Evolutionary conservation across 2,888 invertebrate genomes (phyloP).

Genomic region (Drosophila imparisetae): DNA sequence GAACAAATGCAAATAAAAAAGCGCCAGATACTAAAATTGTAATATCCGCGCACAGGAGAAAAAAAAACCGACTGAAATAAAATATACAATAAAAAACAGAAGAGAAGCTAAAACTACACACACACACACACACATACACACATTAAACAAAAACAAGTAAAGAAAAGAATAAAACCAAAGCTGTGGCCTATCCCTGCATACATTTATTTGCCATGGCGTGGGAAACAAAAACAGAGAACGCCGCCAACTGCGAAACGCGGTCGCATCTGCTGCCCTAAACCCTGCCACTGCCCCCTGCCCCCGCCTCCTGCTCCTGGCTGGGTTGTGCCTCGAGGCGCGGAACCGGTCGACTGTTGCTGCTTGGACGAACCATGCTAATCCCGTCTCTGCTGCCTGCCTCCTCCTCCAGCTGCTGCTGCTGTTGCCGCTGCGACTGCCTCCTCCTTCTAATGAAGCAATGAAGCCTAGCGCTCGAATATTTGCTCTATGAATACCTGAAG

Average conservation of each 20-base stretch:
- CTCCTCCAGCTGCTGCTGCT: slow-evolving; percentile 44
- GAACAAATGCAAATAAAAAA: slow-evolving; percentile 76
- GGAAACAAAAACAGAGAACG: slow-evolving; percentile 64
- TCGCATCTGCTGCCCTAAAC: slow-evolving; percentile 35
- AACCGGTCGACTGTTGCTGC: slow-evolving; percentile 59
- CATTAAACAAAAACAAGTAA: neutral
- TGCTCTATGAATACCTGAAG: slow-evolving; percentile 50
- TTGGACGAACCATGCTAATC: slow-evolving; percentile 54
- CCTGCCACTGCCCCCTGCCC: neutral
- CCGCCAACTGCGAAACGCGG: slow-evolving; percentile 48
- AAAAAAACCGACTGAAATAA: slow-evolving; percentile 21
- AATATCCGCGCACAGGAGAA: slow-evolving; percentile 73
- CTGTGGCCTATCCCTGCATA: slow-evolving; percentile 70
- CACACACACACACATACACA: neutral
- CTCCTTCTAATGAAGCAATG: slow-evolving; percentile 72
- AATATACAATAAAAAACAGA: slow-evolving; percentile 29
- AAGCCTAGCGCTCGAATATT: slow-evolving; percentile 55
- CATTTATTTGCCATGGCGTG: slow-evolving; percentile 70
- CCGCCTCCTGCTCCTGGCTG: slow-evolving; percentile 24
- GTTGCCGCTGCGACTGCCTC: slow-evolving; percentile 11
- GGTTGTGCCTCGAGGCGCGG: slow-evolving; percentile 37
- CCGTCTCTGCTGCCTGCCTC: slow-evolving; percentile 30
- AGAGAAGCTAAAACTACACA: slow-evolving; percentile 30
- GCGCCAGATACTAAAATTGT: slow-evolving; percentile 77
- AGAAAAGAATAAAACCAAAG: slow-evolving; percentile 61